Evolutionary conservation across 2,888 invertebrate species (phyloP).

Genomic region (Rhogogaster chlorosoma): DNA sequence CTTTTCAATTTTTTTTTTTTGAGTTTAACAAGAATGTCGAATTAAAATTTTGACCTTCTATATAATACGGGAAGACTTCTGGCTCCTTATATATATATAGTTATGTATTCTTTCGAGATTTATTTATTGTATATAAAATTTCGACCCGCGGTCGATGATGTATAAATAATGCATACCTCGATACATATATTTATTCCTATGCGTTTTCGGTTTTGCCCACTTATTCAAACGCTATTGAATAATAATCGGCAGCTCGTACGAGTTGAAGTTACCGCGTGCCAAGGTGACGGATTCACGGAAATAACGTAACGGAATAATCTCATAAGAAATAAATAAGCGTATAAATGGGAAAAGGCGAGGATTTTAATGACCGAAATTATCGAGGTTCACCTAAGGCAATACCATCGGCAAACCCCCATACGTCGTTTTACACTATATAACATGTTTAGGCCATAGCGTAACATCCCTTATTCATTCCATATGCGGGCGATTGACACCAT

Average conservation of each 20-base stretch:
- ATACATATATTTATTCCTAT: slow-evolving; percentile 6
- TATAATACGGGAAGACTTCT: no score
- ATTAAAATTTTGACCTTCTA: no score
- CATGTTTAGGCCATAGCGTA: neutral
- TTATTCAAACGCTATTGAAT: slow-evolving; percentile 35
- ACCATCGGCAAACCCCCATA: slow-evolving; percentile 42
- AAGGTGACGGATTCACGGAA: neutral
- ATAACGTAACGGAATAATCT: slow-evolving; percentile 24
- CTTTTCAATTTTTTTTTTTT: no score
- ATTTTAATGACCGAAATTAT: neutral
- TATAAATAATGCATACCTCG: neutral
- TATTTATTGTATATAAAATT: neutral
- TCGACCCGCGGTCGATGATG: neutral
- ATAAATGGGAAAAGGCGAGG: neutral
- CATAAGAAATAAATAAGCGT: slow-evolving; percentile 37
- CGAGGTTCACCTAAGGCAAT: neutral
- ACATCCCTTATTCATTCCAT: slow-evolving; percentile 57
- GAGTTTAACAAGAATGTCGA: no score
- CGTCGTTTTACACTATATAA: neutral
- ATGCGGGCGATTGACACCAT: slow-evolving; percentile 74
- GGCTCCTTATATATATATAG: no score
- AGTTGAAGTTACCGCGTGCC: neutral
- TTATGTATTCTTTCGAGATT: no score
- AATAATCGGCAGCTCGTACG: neutral
- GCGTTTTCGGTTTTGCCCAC: slow-evolving; percentile 38